Percentiles rank a stretch among this genome's conserved stretches.
phyloP scores from a whole-genome alignment of 2,797 vertebrate genomes.

The Megaceryle alcyon region DNA sequence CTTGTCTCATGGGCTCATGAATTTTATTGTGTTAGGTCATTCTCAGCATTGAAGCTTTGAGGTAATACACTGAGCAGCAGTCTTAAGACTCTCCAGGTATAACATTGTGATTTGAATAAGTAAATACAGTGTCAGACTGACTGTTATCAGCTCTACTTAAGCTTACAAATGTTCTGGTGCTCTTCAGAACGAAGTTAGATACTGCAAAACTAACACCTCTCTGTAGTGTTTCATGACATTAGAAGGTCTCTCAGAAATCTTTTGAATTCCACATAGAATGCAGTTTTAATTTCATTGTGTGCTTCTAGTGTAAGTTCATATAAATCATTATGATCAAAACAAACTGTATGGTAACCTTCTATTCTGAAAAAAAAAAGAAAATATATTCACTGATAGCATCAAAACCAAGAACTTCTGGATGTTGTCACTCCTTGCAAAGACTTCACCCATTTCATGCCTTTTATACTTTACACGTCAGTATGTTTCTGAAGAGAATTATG shows the following conservation, averaged over 20 bases:
- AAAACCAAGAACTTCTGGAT: background rate
- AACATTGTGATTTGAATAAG: background rate
- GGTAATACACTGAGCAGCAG: background rate
- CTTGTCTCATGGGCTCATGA: background rate
- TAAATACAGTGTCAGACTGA: background rate
- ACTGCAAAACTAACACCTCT: background rate
- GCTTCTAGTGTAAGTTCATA: background rate
- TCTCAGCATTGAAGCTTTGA: background rate
- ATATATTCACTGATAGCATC: background rate
- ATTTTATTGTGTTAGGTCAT: background rate
- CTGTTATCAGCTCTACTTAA: background rate
- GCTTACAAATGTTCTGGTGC: background rate
- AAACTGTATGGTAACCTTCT: background rate
- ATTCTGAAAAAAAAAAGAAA: background rate
- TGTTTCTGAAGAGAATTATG: background rate
- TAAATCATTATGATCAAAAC: background rate
- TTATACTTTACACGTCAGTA: background rate
- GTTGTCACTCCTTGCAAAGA: background rate
- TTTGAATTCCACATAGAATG: background rate
- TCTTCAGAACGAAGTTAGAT: background rate
- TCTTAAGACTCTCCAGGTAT: background rate
- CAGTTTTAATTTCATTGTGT: background rate
- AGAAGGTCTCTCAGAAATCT: background rate
- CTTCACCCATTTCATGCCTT: background rate
- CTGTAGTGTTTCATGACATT: background rate